These are phyloP conservation scores for Epizoanthus stellaris DNA, from an alignment of 92 coral and sea anemone genomes.

Conservation along the genomic window DNA sequence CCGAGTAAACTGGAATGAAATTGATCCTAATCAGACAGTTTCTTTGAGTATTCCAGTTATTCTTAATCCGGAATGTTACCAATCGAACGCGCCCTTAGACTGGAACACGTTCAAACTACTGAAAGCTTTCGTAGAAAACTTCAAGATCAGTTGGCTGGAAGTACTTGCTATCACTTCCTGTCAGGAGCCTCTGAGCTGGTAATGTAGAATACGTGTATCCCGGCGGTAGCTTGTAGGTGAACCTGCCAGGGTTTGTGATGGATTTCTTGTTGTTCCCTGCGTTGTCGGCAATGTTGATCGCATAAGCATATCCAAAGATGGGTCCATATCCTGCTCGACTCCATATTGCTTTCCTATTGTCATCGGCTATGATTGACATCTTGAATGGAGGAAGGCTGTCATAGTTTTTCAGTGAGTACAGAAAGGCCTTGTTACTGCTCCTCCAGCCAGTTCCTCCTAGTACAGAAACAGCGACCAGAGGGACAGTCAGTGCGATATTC, in stretches of 20 bases:
- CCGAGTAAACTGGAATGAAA: too few relatives aligned
- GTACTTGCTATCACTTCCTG: conserved; percentile 17
- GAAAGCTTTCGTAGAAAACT: conserved; percentile 21
- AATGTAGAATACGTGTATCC: not conserved
- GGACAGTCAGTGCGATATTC: too few relatives aligned
- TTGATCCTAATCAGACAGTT: too few relatives aligned
- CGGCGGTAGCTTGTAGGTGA: conserved; percentile 7
- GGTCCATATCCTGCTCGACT: not conserved
- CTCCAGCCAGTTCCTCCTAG: not conserved
- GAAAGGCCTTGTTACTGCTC: conserved; percentile 16
- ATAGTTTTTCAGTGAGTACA: conserved; percentile 29
- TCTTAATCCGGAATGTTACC: too few relatives aligned
- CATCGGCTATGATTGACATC: not conserved
- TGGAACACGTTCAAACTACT: not conserved
- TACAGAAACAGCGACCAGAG: not conserved
- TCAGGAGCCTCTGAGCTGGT: conserved; percentile 27
- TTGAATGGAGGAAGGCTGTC: conserved; percentile 12
- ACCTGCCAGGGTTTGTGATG: conserved; percentile 16
- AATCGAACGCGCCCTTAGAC: too few relatives aligned
- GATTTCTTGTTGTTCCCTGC: conserved; percentile 18
- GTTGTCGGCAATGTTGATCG: conserved; percentile 33
- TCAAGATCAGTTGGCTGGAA: conserved; percentile 32
- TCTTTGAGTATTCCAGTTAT: too few relatives aligned
- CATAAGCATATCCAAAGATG: conserved; percentile 35
- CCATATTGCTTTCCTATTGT: not conserved